Conservation (phyloP, 1,140 invertebrate species). For the Antheraea mylitta region DNA sequence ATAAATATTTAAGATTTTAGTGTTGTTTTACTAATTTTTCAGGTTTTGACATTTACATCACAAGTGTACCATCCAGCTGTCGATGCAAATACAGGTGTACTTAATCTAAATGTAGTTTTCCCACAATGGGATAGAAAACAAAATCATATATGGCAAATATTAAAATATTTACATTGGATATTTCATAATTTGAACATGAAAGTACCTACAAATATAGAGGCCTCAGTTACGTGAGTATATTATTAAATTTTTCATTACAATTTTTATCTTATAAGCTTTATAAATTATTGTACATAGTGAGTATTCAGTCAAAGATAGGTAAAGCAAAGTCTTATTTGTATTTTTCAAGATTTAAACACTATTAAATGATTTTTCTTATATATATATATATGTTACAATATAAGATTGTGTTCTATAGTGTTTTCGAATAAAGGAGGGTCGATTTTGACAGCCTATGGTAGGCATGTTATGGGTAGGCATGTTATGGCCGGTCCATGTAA, state of each 20-base stretch:
- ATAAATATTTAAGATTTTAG: no score
- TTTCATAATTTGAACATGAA: conserved; percentile 87
- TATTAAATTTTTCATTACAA: neutral
- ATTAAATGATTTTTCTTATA: no score
- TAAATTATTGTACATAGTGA: neutral
- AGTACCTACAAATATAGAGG: conserved; percentile 87
- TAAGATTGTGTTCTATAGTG: no score
- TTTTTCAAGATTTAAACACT: no score
- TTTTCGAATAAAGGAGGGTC: no score
- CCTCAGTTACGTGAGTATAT: conserved; percentile 85
- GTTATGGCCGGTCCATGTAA: no score
- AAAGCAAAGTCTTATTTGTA: no score
- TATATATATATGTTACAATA: no score
- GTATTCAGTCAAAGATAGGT: neutral
- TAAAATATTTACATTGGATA: conserved; percentile 90
- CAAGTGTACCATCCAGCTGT: conserved; percentile 94
- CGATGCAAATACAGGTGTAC: conserved; percentile 85
- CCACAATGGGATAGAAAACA: conserved; percentile 90
- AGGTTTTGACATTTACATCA: conserved; percentile 92
- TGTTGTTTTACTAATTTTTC: no score
- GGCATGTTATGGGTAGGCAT: no score
- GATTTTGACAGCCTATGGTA: no score
- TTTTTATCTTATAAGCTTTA: no score
- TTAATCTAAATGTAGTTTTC: conserved; percentile 89
- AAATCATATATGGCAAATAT: conserved; percentile 93